Evolutionary conservation across 92 coral and sea anemone genomes (phyloP).

Genomic region (Heliopora coerulea): DNA sequence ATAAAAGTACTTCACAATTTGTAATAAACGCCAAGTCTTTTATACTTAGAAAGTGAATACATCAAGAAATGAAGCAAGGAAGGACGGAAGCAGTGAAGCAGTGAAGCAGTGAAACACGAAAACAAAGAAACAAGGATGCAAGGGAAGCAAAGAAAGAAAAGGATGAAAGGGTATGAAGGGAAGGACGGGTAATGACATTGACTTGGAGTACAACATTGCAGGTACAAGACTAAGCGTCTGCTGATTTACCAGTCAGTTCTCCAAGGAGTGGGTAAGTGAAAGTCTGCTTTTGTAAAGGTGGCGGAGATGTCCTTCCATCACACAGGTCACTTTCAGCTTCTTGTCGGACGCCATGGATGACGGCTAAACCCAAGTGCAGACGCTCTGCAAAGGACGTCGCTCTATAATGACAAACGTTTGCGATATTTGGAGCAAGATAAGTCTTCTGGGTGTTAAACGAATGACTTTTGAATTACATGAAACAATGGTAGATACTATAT

Average conservation of each 20-base stretch:
- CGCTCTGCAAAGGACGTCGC: conserved; percentile 99
- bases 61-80: neutral
- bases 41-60: neutral
- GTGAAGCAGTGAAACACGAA: neutral
- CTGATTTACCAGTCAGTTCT: conserved; percentile 5
- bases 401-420: conserved; percentile 36
- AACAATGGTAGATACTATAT: too few species aligned
- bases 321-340: conserved; percentile 72
- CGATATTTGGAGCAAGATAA: too few species aligned
- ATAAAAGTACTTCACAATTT: too few species aligned
- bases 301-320: conserved; percentile 98
- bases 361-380: conserved; percentile 90
- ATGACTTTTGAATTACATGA: too few species aligned
- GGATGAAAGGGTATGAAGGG: too few species aligned
- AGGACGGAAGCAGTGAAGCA: neutral
- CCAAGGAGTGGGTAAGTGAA: conserved; percentile 35
- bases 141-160: too few species aligned
- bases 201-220: too few species aligned
- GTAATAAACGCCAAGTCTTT: too few species aligned
- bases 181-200: too few species aligned
- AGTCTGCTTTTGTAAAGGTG: conserved; percentile 56
- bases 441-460: too few species aligned
- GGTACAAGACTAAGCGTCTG: too few species aligned
- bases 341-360: conserved; percentile 92
- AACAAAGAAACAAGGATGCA: neutral